These are phyloP conservation scores for Geodia barretti DNA, from an alignment of 37 sponge, comb jelly and placozoan species.

Conservation along the genomic window DNA sequence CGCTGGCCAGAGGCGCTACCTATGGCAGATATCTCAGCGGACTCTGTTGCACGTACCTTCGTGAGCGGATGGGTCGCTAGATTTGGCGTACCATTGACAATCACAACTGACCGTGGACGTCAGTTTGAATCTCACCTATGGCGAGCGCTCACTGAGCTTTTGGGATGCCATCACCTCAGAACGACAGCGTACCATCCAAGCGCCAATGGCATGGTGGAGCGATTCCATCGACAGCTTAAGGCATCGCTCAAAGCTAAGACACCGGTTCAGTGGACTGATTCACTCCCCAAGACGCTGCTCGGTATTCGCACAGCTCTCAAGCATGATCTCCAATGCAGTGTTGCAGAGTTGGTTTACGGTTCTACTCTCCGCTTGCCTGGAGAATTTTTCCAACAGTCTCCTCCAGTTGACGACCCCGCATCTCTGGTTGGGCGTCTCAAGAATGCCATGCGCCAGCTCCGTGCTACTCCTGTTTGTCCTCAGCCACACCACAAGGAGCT, in stretches of 20 bases:
- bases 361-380: slow-evolving; percentile 62
- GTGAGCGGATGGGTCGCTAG: slow-evolving; percentile 6
- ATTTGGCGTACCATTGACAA: slow-evolving; percentile 35
- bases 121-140: slow-evolving; percentile 56
- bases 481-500: no score
- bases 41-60: slow-evolving; percentile 9
- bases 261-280: slow-evolving; percentile 30
- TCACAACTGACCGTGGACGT: slow-evolving; percentile 53
- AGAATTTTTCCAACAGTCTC: no score
- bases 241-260: slow-evolving; percentile 30
- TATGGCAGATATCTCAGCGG: slow-evolving; percentile 5
- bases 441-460: no score
- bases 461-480: no score
- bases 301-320: slow-evolving; percentile 49
- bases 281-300: slow-evolving; percentile 51
- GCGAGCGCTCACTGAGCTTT: slow-evolving; percentile 6
- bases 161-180: slow-evolving; percentile 13
- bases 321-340: slow-evolving; percentile 32
- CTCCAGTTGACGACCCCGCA: no score
- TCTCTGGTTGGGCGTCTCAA: no score
- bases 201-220: slow-evolving; percentile 58
- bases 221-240: slow-evolving; percentile 55
- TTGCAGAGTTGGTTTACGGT: slow-evolving; percentile 50
- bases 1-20: slow-evolving; percentile 23
- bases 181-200: slow-evolving; percentile 59